Percentiles rank a stretch among this genome's conserved stretches.
Evolutionary conservation across 2,888 invertebrate species (phyloP).

Genomic region (Smittia sp.): DNA sequence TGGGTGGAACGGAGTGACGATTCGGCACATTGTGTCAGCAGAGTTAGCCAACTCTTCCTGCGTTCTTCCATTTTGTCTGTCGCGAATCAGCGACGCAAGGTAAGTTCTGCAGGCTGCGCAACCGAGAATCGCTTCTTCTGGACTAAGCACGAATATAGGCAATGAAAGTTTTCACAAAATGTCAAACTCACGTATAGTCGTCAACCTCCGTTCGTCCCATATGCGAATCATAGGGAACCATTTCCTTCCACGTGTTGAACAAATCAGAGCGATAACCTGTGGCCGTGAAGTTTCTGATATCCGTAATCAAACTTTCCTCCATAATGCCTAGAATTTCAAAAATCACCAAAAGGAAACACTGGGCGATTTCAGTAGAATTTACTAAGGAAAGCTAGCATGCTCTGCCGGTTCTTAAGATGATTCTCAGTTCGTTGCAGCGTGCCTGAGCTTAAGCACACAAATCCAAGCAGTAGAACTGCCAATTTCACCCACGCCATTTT

Average conservation of each 20-base stretch:
- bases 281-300: not conserved
- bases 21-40: not conserved
- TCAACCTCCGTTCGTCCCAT: not conserved
- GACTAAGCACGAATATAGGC: not conserved
- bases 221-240: not conserved
- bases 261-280: conserved; percentile 4
- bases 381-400: too few species aligned
- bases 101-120: not conserved
- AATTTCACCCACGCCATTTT: not conserved
- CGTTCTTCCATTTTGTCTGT: not conserved
- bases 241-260: not conserved
- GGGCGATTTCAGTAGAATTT: too few species aligned
- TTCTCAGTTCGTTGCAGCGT: not conserved
- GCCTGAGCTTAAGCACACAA: not conserved
- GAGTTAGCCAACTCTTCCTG: not conserved
- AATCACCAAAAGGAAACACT: too few species aligned
- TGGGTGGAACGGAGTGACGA: not conserved
- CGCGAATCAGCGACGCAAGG: not conserved
- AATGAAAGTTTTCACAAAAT: not conserved
- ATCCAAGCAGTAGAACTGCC: not conserved
- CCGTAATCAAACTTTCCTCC: not conserved
- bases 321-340: not conserved
- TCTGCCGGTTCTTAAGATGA: not conserved
- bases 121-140: not conserved
- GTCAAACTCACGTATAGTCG: not conserved